Evolutionary conservation across 2,113 vertebrate species (phyloP).

Genomic region (Petrocephalus zakoni): DNA sequence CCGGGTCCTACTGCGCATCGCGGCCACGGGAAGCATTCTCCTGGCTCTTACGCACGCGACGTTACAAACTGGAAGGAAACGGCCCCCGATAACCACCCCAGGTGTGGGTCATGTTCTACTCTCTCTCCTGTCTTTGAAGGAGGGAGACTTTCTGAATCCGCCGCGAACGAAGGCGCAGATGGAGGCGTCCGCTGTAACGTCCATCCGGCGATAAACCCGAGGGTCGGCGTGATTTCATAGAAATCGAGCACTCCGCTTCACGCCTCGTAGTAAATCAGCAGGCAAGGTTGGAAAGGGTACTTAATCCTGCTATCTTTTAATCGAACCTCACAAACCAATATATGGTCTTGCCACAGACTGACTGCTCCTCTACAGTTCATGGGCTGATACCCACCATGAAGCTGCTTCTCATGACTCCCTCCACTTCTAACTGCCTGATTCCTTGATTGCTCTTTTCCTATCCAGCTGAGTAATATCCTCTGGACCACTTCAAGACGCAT

Average conservation of each 20-base stretch:
- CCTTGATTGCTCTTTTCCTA: not conserved
- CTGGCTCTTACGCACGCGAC: constrained; percentile 3
- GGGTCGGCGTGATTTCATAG: constrained; percentile 27
- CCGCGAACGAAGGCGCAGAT: not conserved
- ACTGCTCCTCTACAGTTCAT: not conserved
- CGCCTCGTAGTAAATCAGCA: constrained; percentile 23
- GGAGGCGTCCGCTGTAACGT: not conserved
- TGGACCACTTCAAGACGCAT: not conserved
- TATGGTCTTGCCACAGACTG: not conserved
- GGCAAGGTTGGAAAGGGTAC: not conserved
- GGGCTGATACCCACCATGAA: not conserved
- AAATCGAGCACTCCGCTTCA: constrained; percentile 23
- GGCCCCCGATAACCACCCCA: not conserved
- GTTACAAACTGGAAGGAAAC: not conserved
- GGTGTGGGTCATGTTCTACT: constrained; percentile 9
- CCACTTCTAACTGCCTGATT: not conserved
- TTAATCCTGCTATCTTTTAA: constrained; percentile 1
- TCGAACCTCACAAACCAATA: not conserved
- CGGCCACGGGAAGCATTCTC: constrained; percentile 11
- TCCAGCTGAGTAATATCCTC: not conserved
- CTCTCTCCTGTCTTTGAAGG: not conserved
- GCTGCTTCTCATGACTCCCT: not conserved
- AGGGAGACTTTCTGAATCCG: constrained; percentile 14
- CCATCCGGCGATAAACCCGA: constrained; percentile 7
- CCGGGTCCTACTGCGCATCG: constrained; percentile 21